Evolutionary conservation across 2,113 vertebrate genomes (phyloP), one percentile per base, ranked within the genome.

Genomic region (Centropus unirufus): DNA sequence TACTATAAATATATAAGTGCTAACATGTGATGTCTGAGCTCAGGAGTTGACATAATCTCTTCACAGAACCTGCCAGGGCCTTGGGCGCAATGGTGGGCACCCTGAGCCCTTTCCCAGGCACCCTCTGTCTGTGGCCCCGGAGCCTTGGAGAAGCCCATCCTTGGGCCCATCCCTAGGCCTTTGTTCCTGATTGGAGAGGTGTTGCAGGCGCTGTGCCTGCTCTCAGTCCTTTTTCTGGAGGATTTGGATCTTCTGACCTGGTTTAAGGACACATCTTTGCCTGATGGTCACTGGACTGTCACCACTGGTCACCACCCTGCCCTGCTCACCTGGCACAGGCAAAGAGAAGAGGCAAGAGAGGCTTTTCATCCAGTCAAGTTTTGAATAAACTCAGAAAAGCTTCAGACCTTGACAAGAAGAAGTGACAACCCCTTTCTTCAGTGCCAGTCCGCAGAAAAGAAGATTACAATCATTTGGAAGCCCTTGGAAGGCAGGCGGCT

Each of bases 291-390:
- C 51, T 39, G 40, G 47, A 22, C 47, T 49, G 47, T 22, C 36
- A 36, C 36, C 36, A 36, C n/a, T 16, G 14, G 14, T 36, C 32
- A 29, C 26, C 32, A 19, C n/a, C 42, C 42, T 20, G n/a, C 27
- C 27, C n/a, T 12, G n/a, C 63, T 57, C 1, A 1, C 21, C 21
- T 26, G 52, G 8, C 9, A 0, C 1, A 5, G 32, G 47, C 47
- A 49, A 49, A 49, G 20, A 36, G 29, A 32, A 24, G 32, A 80
- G 29, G 42, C 19, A 16, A 27, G 61, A 47, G 58, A 63, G 14
- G 6, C 20, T 2, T 1, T 15, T 75, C 57, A 44, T 19, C 57
- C 29, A 21, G 15, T 24, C 22, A 34, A 21, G 44, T 18, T 7
- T 6, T 15, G 21, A n/a, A 36, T 21, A 46, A 62, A 21, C n/a